phyloP scores from a whole-genome alignment of 2,113 vertebrate genomes.

The Saimiri boliviensis region DNA sequence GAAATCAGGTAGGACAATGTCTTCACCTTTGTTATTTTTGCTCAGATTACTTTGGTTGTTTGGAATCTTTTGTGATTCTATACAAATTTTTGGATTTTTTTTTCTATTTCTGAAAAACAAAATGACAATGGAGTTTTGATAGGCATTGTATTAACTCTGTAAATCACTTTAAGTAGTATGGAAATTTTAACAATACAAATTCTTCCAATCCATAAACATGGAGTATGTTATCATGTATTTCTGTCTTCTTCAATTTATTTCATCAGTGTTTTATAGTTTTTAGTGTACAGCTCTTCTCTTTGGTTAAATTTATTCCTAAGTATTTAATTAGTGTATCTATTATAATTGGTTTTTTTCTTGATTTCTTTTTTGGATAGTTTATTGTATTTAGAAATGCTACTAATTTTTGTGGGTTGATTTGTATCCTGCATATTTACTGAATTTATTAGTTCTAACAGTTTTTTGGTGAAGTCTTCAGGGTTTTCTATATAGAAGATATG shows the following conservation, averaged over 20 bases:
- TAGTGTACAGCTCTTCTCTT: too few relatives aligned
- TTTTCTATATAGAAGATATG: neutral
- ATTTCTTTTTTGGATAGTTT: too few relatives aligned
- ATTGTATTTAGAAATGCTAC: too few relatives aligned
- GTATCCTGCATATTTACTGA: neutral
- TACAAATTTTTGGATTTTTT: neutral
- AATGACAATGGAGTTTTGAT: neutral
- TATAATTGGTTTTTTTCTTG: too few relatives aligned
- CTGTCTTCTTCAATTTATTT: too few relatives aligned
- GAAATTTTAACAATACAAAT: too few relatives aligned
- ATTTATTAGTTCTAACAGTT: neutral
- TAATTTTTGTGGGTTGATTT: neutral
- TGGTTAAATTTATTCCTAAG: too few relatives aligned
- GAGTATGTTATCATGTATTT: too few relatives aligned
- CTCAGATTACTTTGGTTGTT: neutral
- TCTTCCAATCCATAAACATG: too few relatives aligned
- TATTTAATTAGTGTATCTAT: too few relatives aligned
- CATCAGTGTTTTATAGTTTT: too few relatives aligned
- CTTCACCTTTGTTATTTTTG: neutral
- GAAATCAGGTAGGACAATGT: neutral
- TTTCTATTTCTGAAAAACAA: neutral
- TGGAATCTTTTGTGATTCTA: neutral
- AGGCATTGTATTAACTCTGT: neutral
- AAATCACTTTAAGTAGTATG: neutral
- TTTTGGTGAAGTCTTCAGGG: neutral